Evolutionary conservation across 2,888 invertebrate genomes (phyloP), one percentile per base, ranked within the genome.

Genomic region (Volucella inanis): DNA sequence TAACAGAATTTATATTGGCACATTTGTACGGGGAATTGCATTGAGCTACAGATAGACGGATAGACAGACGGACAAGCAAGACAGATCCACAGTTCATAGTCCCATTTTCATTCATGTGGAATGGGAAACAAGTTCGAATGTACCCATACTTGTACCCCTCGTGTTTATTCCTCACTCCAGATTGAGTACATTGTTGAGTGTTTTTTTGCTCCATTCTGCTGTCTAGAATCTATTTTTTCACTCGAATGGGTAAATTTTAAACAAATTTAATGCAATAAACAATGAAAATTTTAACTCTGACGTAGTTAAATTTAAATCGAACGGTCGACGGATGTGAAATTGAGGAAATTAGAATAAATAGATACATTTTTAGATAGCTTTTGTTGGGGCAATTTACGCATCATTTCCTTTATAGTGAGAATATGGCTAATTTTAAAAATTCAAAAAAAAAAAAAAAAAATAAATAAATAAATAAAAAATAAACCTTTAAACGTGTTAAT

Each of bases 101-200:
- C 47, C 11, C 43, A 18, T 15, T 65, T 65, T n/a, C 31, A 55
- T 68, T 55, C 55, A 45, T 57, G 22, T 59, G 1, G 14, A 50
- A 50, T 57, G 15, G 11, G 64, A 55, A 50, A 64, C 72, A 68
- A 78, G 83, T 83, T 83, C 82, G 61, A 81, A 81, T 64, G 81
- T 65, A 81, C 82, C 65, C 62, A 55, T 54, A 47, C 64, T 22
- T 22, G 22, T 22, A 22, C 22, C 22, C 2, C 3, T 55, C 71
- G 50, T 78, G 83, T 84, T 84, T 84, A 79, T 43, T 75, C 75
- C 49, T 78, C 68, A 83, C 62, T 78, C 83, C 68, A 83, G 45
- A 80, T 55, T 62, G 72, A 74, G 74, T 74, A 18, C 61, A 54
- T 62, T 70, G 65, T 67, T 12, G n/a, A 14, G 14, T 15, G 55